Percentiles rank a stretch among this genome's conserved stretches.
These are phyloP conservation scores for Lutjanus argentimaculatus DNA, from an alignment of 2,797 vertebrate species.

Conservation along the genomic window DNA sequence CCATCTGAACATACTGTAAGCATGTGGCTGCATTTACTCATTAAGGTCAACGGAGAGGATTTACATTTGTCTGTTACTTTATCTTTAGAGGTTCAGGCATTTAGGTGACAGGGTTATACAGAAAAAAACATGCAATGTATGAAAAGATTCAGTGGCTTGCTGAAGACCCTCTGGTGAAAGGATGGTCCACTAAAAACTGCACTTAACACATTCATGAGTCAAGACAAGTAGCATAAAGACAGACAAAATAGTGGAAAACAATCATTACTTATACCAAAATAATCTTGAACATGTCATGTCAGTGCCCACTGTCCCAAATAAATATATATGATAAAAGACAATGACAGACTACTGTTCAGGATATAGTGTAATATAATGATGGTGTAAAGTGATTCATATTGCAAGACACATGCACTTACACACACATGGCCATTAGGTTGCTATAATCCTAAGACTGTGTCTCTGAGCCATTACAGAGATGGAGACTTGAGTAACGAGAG, in stretches of 20 bases:
- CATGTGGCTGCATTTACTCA: constrained; percentile 7
- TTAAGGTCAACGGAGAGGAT: background rate
- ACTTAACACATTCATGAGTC: background rate
- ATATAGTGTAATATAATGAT: background rate
- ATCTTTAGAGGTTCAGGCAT: background rate
- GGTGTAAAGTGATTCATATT: constrained; percentile 27
- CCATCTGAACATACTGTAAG: background rate
- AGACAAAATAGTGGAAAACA: background rate
- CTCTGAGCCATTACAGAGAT: constrained; percentile 41
- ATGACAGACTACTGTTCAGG: background rate
- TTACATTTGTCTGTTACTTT: background rate
- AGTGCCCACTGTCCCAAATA: background rate
- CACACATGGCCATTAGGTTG: constrained; percentile 48
- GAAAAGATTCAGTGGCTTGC: background rate
- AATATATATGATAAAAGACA: background rate
- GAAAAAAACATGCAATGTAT: background rate
- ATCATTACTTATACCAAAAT: background rate
- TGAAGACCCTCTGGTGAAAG: background rate
- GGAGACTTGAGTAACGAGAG: constrained; percentile 61
- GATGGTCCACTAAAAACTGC: background rate
- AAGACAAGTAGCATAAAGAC: background rate
- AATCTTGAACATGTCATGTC: background rate
- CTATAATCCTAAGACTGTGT: constrained; percentile 44
- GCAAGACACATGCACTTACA: constrained; percentile 2
- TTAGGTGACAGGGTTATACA: background rate